A percentile compares a stretch with the other conserved stretches of the same genome.
Evolutionary conservation across 2,113 vertebrate genomes (phyloP).

Genomic region (Thamnaconus septentrionalis): DNA sequence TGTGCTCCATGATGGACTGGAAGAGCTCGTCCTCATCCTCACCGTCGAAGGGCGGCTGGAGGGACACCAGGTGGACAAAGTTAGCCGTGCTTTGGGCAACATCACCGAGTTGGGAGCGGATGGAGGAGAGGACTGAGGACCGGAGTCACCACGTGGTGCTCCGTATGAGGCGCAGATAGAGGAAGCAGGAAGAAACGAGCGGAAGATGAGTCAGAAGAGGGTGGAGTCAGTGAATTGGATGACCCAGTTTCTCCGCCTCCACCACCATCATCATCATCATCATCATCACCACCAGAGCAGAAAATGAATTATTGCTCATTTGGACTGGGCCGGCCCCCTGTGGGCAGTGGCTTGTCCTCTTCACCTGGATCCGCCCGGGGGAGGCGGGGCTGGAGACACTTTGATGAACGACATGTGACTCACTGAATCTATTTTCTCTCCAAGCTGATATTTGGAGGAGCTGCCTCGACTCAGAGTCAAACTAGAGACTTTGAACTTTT

Average conservation of each 20-base stretch:
- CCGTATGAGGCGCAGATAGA: not conserved
- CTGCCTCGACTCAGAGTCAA: too few relatives aligned
- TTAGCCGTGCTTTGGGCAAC: not conserved
- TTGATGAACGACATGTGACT: too few relatives aligned
- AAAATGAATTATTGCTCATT: slow-evolving; percentile 67
- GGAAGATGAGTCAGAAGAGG: slow-evolving; percentile 4
- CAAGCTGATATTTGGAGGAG: too few relatives aligned
- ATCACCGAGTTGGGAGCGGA: not conserved
- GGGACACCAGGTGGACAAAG: not conserved
- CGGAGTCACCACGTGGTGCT: too few relatives aligned
- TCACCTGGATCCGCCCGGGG: slow-evolving; percentile 35
- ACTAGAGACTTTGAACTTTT: too few relatives aligned
- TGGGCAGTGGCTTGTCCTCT: slow-evolving; percentile 36
- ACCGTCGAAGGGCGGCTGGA: slow-evolving; percentile 93
- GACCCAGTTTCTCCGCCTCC: slow-evolving; percentile 46
- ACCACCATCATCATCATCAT: slow-evolving; percentile 62
- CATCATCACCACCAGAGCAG: slow-evolving; percentile 57
- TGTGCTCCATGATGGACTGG: slow-evolving; percentile 99
- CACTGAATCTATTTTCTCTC: too few relatives aligned
- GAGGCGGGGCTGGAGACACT: not conserved
- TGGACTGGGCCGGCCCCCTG: slow-evolving; percentile 46
- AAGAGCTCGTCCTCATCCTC: slow-evolving; percentile 97
- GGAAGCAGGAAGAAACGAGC: not conserved
- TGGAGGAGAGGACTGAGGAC: not conserved
- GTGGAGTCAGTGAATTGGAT: slow-evolving; percentile 48